Evolutionary conservation across 2,797 vertebrate genomes (phyloP).

Genomic region (Pangasius macronema): DNA sequence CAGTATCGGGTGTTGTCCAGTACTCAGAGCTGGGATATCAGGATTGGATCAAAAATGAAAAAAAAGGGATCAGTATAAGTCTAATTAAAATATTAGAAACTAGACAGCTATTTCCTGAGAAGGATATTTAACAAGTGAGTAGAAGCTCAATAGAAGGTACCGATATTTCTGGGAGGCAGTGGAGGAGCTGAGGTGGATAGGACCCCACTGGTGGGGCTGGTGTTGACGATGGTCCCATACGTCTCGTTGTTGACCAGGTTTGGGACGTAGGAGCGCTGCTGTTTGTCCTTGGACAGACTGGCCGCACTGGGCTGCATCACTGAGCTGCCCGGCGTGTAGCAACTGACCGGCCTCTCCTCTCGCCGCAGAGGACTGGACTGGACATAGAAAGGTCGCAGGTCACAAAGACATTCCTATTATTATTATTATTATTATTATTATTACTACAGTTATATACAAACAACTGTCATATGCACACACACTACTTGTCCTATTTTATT

Average conservation of each 20-base stretch:
- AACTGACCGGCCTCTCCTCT: conserved; percentile 95
- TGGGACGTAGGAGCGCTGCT: conserved; percentile 85
- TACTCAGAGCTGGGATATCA: not conserved
- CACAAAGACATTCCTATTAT: not conserved
- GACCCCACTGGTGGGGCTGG: conserved; percentile 68
- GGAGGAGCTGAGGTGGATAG: conserved; percentile 78
- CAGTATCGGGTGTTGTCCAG: not conserved
- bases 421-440: too few relatives aligned
- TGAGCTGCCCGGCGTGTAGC: conserved; percentile 81
- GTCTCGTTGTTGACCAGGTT: conserved; percentile 96
- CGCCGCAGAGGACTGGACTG: conserved; percentile 94
- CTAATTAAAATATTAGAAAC: not conserved
- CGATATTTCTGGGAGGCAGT: conserved; percentile 90
- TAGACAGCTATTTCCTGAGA: not conserved
- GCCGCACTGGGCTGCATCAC: conserved; percentile 72
- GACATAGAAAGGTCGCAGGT: not conserved
- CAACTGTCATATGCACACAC: not conserved
- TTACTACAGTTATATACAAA: not conserved
- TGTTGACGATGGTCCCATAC: conserved; percentile 88
- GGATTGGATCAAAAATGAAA: not conserved
- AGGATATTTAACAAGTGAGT: conserved; percentile 60
- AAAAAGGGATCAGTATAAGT: not conserved
- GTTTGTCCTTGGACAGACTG: conserved; percentile 76
- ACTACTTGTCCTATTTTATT: not conserved
- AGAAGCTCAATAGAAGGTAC: conserved; percentile 62